A percentile compares a stretch with the other conserved stretches of the same genome.
Evolutionary conservation across 2,113 vertebrate genomes (phyloP).

Genomic region (Macrotus californicus): DNA sequence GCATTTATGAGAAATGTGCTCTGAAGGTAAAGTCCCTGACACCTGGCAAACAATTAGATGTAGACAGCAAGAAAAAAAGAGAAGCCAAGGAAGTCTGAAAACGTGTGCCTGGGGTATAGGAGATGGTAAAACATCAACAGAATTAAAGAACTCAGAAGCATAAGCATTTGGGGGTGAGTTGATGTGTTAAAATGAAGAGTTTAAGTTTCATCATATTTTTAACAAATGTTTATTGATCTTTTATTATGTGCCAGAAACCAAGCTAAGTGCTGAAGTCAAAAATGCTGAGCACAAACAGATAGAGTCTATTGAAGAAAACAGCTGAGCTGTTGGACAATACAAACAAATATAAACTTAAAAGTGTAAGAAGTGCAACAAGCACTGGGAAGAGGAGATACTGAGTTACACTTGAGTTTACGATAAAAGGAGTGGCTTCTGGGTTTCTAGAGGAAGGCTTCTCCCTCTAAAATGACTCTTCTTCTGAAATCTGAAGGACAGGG

Average conservation of each 20-base stretch:
- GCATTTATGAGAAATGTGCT: not conserved
- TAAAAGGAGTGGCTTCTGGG: not conserved
- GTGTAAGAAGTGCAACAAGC: not conserved
- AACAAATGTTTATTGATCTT: not conserved
- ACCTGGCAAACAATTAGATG: not conserved
- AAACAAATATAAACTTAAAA: not conserved
- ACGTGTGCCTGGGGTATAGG: not conserved
- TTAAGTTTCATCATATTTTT: not conserved
- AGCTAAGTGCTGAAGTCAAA: not conserved
- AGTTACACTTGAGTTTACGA: not conserved
- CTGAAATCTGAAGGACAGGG: not conserved
- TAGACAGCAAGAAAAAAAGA: not conserved
- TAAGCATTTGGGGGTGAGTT: not conserved
- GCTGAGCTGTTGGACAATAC: not conserved
- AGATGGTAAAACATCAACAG: not conserved
- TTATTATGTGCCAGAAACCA: not conserved
- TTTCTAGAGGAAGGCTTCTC: not conserved
- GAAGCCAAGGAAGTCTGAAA: not conserved
- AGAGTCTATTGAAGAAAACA: not conserved
- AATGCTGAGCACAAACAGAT: not conserved
- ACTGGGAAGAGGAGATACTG: not conserved
- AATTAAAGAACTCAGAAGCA: not conserved
- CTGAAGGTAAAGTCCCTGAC: not conserved
- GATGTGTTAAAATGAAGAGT: not conserved
- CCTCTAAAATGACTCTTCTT: not conserved